Conservation (phyloP, 2,113 vertebrate species). For the Ctenomys sociabilis region DNA sequence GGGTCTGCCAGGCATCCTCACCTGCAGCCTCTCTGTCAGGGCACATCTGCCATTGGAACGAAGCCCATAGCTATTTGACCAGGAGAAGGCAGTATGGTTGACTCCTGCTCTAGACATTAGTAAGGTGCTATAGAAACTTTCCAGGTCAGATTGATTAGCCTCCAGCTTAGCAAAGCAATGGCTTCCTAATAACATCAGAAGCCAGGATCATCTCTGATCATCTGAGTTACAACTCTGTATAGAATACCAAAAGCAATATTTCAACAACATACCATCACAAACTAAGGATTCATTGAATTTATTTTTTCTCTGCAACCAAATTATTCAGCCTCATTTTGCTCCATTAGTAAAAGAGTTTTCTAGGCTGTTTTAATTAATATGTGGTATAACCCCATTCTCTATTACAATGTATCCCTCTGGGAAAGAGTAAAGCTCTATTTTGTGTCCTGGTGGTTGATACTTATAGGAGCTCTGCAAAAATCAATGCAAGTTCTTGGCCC, state of each 20-base stretch:
- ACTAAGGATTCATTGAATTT: slow-evolving; percentile 58
- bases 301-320: slow-evolving; percentile 42
- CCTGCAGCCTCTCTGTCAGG: not conserved
- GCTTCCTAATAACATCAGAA: slow-evolving; percentile 73
- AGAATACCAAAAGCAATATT: slow-evolving; percentile 76
- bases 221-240: slow-evolving; percentile 60
- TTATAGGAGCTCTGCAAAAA: not conserved
- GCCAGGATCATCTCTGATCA: slow-evolving; percentile 75
- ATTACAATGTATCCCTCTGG: not conserved
- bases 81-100: too few relatives aligned
- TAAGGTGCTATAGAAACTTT: slow-evolving; percentile 42
- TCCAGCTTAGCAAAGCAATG: slow-evolving; percentile 50
- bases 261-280: slow-evolving; percentile 56
- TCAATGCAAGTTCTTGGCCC: not conserved
- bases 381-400: not conserved
- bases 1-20: not conserved
- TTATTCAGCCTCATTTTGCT: not conserved
- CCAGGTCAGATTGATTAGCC: slow-evolving; percentile 74
- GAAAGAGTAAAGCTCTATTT: not conserved
- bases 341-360: slow-evolving; percentile 6
- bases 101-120: not conserved
- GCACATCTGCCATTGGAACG: not conserved
- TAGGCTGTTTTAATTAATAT: not conserved
- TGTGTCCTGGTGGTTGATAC: not conserved
- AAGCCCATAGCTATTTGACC: not conserved